phyloP scores from a whole-genome alignment of 2,797 vertebrate genomes.

The Parauchenoglanis punctatus region DNA sequence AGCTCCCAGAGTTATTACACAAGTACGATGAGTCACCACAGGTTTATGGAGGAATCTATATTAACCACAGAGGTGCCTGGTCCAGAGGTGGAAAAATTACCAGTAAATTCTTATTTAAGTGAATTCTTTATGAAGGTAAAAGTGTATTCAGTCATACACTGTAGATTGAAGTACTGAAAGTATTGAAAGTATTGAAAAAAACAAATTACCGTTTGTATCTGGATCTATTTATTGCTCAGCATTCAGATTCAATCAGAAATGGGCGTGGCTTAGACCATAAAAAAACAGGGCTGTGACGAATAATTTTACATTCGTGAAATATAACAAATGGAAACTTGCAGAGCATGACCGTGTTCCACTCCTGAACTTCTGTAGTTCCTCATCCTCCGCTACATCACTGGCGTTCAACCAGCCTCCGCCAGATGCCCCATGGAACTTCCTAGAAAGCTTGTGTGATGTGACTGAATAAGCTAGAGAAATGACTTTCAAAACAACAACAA shows the following conservation, averaged over 20 bases:
- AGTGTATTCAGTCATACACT: neutral
- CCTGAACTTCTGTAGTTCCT: neutral
- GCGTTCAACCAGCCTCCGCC: too few relatives aligned
- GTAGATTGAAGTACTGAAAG: neutral
- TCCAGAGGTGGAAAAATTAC: neutral
- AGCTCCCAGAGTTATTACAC: constrained; percentile 17
- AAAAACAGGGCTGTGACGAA: too few relatives aligned
- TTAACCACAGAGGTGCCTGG: neutral
- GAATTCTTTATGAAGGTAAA: neutral
- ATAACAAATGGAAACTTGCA: too few relatives aligned
- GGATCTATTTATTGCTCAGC: neutral
- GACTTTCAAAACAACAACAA: too few relatives aligned
- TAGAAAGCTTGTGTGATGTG: neutral
- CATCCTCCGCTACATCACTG: neutral
- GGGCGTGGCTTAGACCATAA: neutral
- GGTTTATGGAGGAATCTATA: neutral
- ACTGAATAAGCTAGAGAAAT: neutral
- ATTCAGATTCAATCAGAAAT: neutral
- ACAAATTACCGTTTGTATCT: neutral
- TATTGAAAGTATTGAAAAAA: neutral
- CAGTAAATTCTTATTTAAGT: neutral
- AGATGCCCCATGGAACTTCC: neutral
- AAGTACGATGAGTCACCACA: constrained; percentile 1
- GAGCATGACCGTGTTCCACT: neutral
- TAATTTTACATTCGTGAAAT: neutral